Percentiles rank a stretch among this genome's conserved stretches.
phyloP scores from a whole-genome alignment of 2,888 invertebrate genomes.

The Amaurobius ferox region DNA sequence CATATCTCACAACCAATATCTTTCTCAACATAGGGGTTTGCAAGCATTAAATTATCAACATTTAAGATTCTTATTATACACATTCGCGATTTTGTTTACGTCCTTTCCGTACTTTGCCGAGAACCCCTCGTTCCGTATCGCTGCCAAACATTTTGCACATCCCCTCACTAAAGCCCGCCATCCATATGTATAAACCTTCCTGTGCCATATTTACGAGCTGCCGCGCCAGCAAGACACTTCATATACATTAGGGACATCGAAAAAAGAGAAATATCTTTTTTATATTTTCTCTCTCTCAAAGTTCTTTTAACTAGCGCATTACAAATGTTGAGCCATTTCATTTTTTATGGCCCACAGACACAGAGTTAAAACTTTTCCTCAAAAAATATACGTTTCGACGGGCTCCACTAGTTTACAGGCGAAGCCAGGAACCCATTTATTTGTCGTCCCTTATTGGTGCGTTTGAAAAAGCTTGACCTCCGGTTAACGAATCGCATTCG shows the following conservation, averaged over 20 bases:
- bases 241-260: slow-evolving; percentile 70
- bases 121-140: slow-evolving; percentile 20
- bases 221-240: slow-evolving; percentile 56
- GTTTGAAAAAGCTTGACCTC: slow-evolving; percentile 44
- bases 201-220: slow-evolving; percentile 64
- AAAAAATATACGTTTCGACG: slow-evolving; percentile 38
- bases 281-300: slow-evolving; percentile 35
- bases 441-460: slow-evolving; percentile 41
- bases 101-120: slow-evolving; percentile 31
- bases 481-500: slow-evolving; percentile 45
- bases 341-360: slow-evolving; percentile 62
- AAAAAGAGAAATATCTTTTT: slow-evolving; percentile 38
- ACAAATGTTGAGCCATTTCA: slow-evolving; percentile 69
- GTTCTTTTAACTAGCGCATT: slow-evolving; percentile 70
- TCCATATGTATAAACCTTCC: slow-evolving; percentile 69
- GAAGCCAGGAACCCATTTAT: slow-evolving; percentile 44
- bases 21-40: too few species aligned
- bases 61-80: too few species aligned
- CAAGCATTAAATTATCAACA: too few species aligned
- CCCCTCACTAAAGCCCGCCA: slow-evolving; percentile 42
- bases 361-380: slow-evolving; percentile 45
- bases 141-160: slow-evolving; percentile 42
- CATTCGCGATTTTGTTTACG: too few species aligned
- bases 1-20: too few species aligned
- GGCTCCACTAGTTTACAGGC: slow-evolving; percentile 52